Percentiles rank a stretch among this genome's conserved stretches.
These are phyloP conservation scores for Sympetrum striolatum DNA, from an alignment of 2,888 invertebrate species.

Conservation along the genomic window DNA sequence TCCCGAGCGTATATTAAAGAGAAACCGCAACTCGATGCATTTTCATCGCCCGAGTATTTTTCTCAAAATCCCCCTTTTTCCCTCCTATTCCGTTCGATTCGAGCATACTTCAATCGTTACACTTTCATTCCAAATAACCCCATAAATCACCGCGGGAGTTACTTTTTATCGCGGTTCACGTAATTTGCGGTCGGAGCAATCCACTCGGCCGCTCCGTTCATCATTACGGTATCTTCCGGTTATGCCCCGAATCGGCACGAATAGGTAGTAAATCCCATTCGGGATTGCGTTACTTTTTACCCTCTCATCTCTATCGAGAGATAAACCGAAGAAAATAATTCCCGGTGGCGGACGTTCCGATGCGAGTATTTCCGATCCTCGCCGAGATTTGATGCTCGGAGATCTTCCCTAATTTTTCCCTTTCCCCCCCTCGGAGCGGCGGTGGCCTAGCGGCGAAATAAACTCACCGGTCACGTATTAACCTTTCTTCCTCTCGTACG, in stretches of 20 bases:
- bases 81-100: background rate
- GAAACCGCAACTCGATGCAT: too few species aligned
- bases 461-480: background rate
- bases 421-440: background rate
- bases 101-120: background rate
- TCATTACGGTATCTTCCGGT: background rate
- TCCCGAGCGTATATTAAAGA: too few species aligned
- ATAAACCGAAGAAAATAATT: background rate
- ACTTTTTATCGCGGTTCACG: background rate
- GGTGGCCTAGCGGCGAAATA: background rate
- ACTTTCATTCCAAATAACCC: background rate
- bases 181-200: background rate
- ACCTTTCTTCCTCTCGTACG: background rate
- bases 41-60: too few species aligned
- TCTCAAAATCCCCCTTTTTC: too few species aligned
- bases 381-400: background rate
- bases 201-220: background rate
- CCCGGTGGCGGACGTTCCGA: background rate
- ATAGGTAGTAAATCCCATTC: background rate
- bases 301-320: background rate
- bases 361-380: background rate
- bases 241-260: background rate
- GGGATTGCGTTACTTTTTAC: background rate
- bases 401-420: too few species aligned
- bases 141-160: background rate